Evolutionary conservation across 2,113 vertebrate genomes (phyloP), one percentile per base, ranked within the genome.

Genomic region (Percopsis transmontana): DNA sequence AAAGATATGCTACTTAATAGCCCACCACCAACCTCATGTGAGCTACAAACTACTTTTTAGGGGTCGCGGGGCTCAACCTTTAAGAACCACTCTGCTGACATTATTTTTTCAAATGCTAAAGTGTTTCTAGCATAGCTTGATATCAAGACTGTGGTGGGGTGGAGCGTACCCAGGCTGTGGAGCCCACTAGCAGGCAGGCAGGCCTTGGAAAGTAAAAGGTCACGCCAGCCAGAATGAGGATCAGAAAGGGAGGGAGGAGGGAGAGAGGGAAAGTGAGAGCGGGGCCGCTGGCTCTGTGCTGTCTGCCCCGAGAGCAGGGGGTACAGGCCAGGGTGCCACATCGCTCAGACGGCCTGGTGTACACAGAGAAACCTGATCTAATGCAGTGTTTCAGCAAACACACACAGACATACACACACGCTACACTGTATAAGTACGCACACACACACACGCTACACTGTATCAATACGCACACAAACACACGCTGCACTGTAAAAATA

Each of bases 291-390:
- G 79, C 82, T 81, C 81, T 55, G 55, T 68, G 40, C 79, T 79
- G 79, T 84, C 66, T 67, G 79, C 62, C 79, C 72, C 71, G 57
- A 54, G 79, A 81, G 80, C 79, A 71, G 71, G 73, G 53, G 77
- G 74, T 33, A 38, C 65, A 39, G 76, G 68, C 68, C 50, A 9
- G 70, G 85, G 82, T 87, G 88, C 76, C 74, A 78, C 80, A 87
- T 89, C 62, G 62, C 64, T 90, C 60, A 84, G 83, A 86, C 80
- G 69, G 80, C 52, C 57, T 41, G 64, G 76, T 87, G 77, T 79
- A 89, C 88, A 91, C 85, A 89, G 45, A 83, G 86, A 86, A 87
- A 90, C 70, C 64, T 87, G 91, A 92, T 86, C 88, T 91, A 88
- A 92, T 88, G 79, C 73, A 65, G 54, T 63, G 16, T 52, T 78